Base-by-base conservation (phyloP, 1,140 invertebrate species). In the Philotrypesis tridentata region DNA sequence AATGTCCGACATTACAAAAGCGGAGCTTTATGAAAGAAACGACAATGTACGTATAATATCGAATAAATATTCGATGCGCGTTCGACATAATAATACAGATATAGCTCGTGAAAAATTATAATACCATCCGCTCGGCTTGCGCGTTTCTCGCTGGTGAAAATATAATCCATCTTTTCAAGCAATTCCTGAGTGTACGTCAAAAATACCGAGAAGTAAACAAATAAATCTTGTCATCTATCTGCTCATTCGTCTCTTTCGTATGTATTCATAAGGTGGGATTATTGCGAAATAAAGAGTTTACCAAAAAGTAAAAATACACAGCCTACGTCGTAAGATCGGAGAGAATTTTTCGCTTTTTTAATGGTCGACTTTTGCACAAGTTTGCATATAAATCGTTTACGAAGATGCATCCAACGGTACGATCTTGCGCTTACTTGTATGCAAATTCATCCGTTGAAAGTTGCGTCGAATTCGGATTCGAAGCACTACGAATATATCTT, bases 261-360 rank as follows among this genome's bases (percentile, higher is more conserved):
- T 60, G 14, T 60, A 74, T 74, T 48, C 72, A 74, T 74, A 74
- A 60, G 72, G 6, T n/a, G 17, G 48, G 25, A 25, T 31, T 29
- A 60, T 74, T 60, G 60, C 72, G 43, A 74, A 74, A 55, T 60
- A 29, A 74, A 60, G 43, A 60, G 31, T 48, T 55, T 0, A 21
- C 21, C 31, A 33, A 68, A 68, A 31, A 31, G 65, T 4, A 68
- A 68, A 68, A 37, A 37, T 17, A 55, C 1, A 55, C 3, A 55
- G 48, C 21, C 0, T 55, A 55, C 9, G 43, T 14, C 12, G 5
- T 17, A 48, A 48, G 17, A 8, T 12, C 2, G 37, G 11, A 55
- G 48, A 55, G 48, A 17, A 55, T 0, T 55, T 55, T 5, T 55
- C 48, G 17, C 48, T n/a, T 55, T 55, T 55, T 55, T n/a, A n/a